Evolutionary conservation across 2,113 vertebrate genomes (phyloP).

Genomic region (Coturnix japonica): DNA sequence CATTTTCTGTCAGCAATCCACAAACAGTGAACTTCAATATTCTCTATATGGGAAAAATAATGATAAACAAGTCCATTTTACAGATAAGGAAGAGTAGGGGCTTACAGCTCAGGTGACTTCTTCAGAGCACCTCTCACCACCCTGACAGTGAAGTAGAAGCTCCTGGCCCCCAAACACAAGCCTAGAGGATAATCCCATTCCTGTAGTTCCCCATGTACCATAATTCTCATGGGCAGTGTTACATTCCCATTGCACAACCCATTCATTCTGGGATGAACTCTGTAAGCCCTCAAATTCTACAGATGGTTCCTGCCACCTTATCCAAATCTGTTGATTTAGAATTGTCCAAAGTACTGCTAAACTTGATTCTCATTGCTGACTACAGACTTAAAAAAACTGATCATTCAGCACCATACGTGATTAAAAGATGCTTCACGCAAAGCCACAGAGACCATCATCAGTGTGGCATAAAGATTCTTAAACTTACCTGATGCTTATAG

Average conservation of each 20-base stretch:
- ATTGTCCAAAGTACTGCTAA: not conserved
- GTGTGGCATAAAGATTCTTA: not conserved
- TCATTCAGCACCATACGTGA: not conserved
- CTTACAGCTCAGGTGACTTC: not conserved
- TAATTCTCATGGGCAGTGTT: rapidly evolving
- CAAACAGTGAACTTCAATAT: not conserved
- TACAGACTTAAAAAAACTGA: not conserved
- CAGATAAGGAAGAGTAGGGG: not conserved
- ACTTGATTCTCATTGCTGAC: not conserved
- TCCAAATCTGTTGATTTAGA: not conserved
- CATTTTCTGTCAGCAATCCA: not conserved
- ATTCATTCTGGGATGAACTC: not conserved
- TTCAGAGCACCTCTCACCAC: not conserved
- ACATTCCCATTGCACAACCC: not conserved
- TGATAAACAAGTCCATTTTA: not conserved
- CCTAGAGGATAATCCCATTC: not conserved
- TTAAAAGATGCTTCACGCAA: not conserved
- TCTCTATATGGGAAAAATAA: not conserved
- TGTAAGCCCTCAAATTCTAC: not conserved
- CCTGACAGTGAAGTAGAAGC: not conserved
- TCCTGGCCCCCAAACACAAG: not conserved
- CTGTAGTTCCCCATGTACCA: not conserved
- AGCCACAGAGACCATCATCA: not conserved
- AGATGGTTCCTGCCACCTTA: not conserved
- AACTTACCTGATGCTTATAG: not conserved